Evolutionary conservation across 2,888 invertebrate genomes (phyloP).

Genomic region (Dicranocentrus wangi): DNA sequence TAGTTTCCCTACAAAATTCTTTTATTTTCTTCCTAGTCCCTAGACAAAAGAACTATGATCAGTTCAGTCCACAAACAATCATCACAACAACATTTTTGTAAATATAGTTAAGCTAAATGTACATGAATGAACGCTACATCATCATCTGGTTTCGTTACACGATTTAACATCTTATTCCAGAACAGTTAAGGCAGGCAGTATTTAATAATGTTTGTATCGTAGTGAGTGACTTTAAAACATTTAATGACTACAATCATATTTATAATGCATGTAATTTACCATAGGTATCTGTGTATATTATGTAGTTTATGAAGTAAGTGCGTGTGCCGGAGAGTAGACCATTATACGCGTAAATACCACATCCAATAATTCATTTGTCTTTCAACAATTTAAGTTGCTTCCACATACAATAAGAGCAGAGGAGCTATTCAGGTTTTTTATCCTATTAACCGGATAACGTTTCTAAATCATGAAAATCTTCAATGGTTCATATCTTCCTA

Average conservation of each 20-base stretch:
- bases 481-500: not conserved
- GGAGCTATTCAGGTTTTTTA: constrained; percentile 22
- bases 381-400: constrained; percentile 36
- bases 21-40: too few species aligned
- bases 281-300: not conserved
- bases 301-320: constrained; percentile 1
- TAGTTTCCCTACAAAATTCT: constrained; percentile 17
- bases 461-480: not conserved
- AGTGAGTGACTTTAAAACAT: constrained; percentile 21
- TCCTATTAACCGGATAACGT: not conserved
- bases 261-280: not conserved
- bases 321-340: constrained; percentile 4
- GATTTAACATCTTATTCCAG: not conserved
- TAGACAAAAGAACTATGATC: constrained; percentile 53
- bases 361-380: constrained; percentile 44
- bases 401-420: not conserved
- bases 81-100: constrained; percentile 53
- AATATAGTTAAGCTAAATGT: not conserved
- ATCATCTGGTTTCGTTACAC: not conserved
- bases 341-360: constrained; percentile 9
- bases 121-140: constrained; percentile 3
- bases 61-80: constrained; percentile 63
- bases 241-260: constrained; percentile 6
- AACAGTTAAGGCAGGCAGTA: constrained; percentile 61
- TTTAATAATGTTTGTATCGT: not conserved